Percentiles rank a stretch among this genome's conserved stretches.
phyloP scores from a whole-genome alignment of 2,113 vertebrate genomes.

The Lethenteron camtschaticum region DNA sequence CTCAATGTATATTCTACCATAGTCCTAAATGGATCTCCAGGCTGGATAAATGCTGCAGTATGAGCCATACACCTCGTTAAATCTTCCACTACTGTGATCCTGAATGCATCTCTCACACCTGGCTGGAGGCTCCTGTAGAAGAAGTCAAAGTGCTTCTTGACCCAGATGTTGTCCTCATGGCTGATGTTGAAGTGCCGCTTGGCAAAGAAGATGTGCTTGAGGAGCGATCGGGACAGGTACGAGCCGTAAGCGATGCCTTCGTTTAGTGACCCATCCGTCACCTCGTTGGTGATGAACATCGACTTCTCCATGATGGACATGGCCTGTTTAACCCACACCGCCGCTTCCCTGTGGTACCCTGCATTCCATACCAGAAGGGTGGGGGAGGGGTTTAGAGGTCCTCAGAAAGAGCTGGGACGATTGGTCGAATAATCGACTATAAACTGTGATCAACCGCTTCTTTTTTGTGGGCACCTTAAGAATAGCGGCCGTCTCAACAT shows the following conservation, averaged over 20 bases:
- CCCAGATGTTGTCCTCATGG: conserved; percentile 81
- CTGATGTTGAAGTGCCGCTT: conserved; percentile 76
- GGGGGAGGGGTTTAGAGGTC: no score
- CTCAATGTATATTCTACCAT: no score
- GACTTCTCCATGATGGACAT: conserved; percentile 89
- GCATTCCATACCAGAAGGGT: background rate
- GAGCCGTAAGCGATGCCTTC: conserved; percentile 92
- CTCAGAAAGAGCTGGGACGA: no score
- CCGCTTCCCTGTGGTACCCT: conserved; percentile 92
- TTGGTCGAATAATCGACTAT: no score
- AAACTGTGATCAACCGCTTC: no score
- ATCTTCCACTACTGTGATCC: background rate
- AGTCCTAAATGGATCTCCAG: no score
- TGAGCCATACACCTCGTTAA: no score
- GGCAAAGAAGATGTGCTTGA: conserved; percentile 91
- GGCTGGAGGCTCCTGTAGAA: conserved; percentile 78
- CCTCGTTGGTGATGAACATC: conserved; percentile 56
- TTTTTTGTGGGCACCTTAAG: no score
- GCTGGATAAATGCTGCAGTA: no score
- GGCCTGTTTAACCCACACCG: conserved; percentile 84
- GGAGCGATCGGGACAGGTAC: conserved; percentile 77
- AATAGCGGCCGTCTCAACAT: no score
- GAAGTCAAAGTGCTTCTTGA: conserved; percentile 84
- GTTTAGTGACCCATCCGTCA: conserved; percentile 76
- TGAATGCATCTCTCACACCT: conserved; percentile 24